Conservation (phyloP, 2,797 vertebrate species). For the Petrocephalus schoutedeni region DNA sequence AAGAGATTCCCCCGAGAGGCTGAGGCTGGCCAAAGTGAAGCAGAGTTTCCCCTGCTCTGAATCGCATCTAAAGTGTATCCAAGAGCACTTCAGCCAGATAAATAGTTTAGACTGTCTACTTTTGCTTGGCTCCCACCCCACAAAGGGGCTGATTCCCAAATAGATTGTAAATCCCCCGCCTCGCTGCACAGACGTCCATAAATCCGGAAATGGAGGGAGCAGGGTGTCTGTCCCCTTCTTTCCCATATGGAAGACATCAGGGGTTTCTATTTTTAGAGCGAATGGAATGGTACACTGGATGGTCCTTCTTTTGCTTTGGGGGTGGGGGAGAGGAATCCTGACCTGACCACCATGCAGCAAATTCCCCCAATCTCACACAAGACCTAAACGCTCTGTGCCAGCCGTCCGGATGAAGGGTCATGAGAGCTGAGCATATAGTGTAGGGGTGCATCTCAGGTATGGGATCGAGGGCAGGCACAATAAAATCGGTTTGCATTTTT, state of each 20-base stretch:
- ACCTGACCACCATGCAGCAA: not conserved
- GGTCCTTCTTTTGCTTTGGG: slow-evolving; percentile 24
- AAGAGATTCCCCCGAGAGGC: not conserved
- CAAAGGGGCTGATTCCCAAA: not conserved
- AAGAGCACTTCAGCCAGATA: not conserved
- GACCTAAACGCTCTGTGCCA: not conserved
- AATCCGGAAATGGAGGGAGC: not conserved
- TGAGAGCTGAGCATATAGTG: not conserved
- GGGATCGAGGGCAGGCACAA: not conserved
- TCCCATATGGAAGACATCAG: slow-evolving; percentile 30
- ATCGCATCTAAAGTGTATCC: not conserved
- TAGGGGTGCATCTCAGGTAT: not conserved
- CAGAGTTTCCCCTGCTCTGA: not conserved
- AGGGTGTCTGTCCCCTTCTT: not conserved
- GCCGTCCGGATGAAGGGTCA: not conserved
- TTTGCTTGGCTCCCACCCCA: not conserved
- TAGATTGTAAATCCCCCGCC: slow-evolving; percentile 20
- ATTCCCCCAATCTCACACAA: not conserved
- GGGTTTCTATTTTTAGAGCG: slow-evolving; percentile 38
- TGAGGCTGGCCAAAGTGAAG: not conserved
- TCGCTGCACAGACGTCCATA: not conserved
- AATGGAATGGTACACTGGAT: slow-evolving; percentile 36
- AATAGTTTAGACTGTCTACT: not conserved
- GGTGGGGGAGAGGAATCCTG: slow-evolving; percentile 23
- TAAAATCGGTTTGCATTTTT: not conserved